These are phyloP conservation scores for Pteropus alecto DNA, from an alignment of 2,113 vertebrate species.

Conservation along the genomic window DNA sequence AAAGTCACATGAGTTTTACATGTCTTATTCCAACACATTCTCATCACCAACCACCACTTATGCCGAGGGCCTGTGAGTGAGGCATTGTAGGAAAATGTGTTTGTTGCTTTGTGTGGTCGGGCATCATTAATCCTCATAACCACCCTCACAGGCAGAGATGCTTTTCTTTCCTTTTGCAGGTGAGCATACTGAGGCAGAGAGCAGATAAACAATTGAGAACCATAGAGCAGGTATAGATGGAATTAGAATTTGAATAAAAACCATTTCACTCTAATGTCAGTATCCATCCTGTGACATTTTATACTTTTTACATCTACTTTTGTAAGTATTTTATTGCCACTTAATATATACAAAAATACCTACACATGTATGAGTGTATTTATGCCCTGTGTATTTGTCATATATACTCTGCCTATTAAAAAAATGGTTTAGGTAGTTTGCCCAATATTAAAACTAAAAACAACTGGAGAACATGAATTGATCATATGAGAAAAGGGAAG, in stretches of 20 bases:
- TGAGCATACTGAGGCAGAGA: background rate
- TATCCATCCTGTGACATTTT: background rate
- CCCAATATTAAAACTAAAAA: background rate
- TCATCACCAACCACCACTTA: background rate
- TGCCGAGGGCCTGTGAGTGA: accelerated
- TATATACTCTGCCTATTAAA: background rate
- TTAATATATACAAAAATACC: background rate
- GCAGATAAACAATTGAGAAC: background rate
- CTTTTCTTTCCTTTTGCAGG: background rate
- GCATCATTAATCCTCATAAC: background rate
- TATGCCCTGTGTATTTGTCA: background rate
- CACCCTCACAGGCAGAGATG: background rate
- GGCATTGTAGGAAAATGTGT: background rate
- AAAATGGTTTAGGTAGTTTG: background rate
- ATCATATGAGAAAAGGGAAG: background rate
- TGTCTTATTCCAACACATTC: too few relatives aligned
- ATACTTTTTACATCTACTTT: background rate
- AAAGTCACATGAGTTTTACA: background rate
- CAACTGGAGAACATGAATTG: background rate
- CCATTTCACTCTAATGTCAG: background rate
- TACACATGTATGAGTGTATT: too few relatives aligned
- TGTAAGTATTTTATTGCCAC: background rate
- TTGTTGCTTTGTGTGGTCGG: background rate
- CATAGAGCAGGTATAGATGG: background rate
- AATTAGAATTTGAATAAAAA: background rate